A percentile compares a stretch with the other conserved stretches of the same genome.
Evolutionary conservation across 37 sponge, comb jelly and placozoan genomes (phyloP).

Genomic region (Chondrosia reniformis): DNA sequence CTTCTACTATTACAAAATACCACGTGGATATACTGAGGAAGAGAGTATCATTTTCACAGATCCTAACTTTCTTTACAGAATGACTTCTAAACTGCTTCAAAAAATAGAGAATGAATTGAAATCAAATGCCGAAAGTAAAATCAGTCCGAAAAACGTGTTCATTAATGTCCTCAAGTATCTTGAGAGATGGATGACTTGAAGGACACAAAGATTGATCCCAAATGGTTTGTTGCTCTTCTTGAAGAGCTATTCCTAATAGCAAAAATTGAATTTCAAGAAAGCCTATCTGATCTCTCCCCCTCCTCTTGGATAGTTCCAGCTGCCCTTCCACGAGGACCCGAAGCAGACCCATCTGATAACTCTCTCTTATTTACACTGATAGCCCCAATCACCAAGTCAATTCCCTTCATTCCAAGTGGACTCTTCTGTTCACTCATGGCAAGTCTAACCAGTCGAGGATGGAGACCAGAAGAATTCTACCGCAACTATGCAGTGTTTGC

Average conservation of each 20-base stretch:
- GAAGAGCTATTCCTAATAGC: background rate
- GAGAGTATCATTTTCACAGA: no score
- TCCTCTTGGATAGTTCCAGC: slow-evolving; percentile 5
- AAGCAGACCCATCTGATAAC: background rate
- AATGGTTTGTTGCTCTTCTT: slow-evolving; percentile 8
- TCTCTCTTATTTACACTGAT: background rate
- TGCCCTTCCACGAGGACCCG: background rate
- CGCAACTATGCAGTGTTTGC: no score
- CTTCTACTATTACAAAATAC: slow-evolving; percentile 17
- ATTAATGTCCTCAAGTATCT: no score
- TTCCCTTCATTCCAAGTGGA: slow-evolving; percentile 12
- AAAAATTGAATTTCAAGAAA: no score
- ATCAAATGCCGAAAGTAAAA: no score
- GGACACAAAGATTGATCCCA: background rate
- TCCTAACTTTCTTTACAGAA: no score
- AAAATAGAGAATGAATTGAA: no score
- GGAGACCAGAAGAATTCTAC: background rate
- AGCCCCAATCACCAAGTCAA: background rate
- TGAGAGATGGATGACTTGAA: no score
- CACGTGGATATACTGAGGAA: no score
- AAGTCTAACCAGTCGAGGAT: no score
- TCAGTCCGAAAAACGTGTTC: no score
- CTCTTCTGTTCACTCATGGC: slow-evolving; percentile 21
- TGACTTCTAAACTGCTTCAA: no score
- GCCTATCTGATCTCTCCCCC: background rate